These are phyloP conservation scores for Hepsetus odoe DNA, from an alignment of 2,113 vertebrate genomes.

Conservation along the genomic window DNA sequence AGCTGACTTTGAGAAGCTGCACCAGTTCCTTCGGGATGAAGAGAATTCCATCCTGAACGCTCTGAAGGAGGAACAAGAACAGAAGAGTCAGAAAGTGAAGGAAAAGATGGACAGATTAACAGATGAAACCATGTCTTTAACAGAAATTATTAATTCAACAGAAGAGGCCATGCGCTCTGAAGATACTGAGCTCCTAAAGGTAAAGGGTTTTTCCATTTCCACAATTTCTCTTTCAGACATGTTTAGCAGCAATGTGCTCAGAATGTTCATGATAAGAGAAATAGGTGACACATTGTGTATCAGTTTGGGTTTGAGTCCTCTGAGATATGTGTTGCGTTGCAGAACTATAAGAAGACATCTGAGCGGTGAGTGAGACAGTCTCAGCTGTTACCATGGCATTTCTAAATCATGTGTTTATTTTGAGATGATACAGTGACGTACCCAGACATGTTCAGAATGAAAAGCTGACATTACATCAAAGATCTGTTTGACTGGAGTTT, in stretches of 20 bases:
- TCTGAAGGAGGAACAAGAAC: conserved; percentile 62
- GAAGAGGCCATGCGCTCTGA: conserved; percentile 55
- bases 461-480: neutral
- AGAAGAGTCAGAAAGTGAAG: conserved; percentile 58
- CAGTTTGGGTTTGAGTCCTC: neutral
- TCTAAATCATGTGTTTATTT: neutral
- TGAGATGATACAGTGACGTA: neutral
- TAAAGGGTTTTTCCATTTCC: neutral
- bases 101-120: conserved; percentile 53
- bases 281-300: neutral
- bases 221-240: neutral
- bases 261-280: neutral
- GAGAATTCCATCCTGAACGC: conserved; percentile 51
- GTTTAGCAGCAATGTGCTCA: no score
- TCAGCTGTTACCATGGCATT: neutral
- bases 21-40: conserved; percentile 62
- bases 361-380: conserved; percentile 47
- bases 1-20: conserved; percentile 66
- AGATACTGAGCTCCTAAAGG: conserved; percentile 58
- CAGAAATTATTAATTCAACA: conserved; percentile 42
- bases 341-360: conserved; percentile 60
- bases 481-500: neutral
- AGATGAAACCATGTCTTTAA: conserved; percentile 51
- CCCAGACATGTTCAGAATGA: neutral
- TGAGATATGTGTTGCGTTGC: conserved; percentile 41